These are phyloP conservation scores for Corythoichthys intestinalis DNA, from an alignment of 2,113 vertebrate species.

Conservation along the genomic window DNA sequence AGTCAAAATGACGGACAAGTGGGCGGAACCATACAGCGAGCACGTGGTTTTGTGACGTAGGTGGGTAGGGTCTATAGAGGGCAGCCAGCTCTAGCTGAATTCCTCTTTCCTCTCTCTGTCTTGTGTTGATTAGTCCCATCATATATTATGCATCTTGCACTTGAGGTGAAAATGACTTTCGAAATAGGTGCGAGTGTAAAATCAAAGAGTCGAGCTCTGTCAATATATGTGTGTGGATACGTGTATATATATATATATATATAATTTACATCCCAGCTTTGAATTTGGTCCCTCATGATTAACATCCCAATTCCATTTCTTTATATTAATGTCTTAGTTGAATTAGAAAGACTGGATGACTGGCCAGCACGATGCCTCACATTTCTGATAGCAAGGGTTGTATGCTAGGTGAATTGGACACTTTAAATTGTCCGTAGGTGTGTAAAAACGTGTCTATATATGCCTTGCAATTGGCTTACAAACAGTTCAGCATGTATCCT, in stretches of 20 bases:
- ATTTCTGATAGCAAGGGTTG: too few species aligned
- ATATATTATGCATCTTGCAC: slow-evolving; percentile 42
- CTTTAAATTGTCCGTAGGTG: too few species aligned
- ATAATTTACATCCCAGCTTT: slow-evolving; percentile 24
- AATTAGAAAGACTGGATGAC: slow-evolving; percentile 6
- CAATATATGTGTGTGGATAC: not conserved
- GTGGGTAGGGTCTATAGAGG: too few species aligned
- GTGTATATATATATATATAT: too few species aligned
- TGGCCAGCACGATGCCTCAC: too few species aligned
- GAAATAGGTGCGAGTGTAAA: slow-evolving; percentile 37
- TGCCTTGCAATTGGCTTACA: too few species aligned
- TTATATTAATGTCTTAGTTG: slow-evolving; percentile 23
- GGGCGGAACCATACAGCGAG: too few species aligned
- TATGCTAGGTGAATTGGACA: too few species aligned
- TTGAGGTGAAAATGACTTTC: slow-evolving; percentile 48
- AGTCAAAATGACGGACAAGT: too few species aligned
- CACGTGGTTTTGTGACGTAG: too few species aligned
- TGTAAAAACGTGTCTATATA: too few species aligned
- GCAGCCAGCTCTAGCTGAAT: slow-evolving; percentile 34
- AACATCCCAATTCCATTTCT: slow-evolving; percentile 38
- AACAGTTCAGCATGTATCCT: too few species aligned
- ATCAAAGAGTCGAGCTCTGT: slow-evolving; percentile 2
- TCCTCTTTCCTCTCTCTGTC: slow-evolving; percentile 8
- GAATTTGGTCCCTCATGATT: slow-evolving; percentile 30
- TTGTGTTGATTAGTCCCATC: slow-evolving; percentile 42